Base-by-base conservation (phyloP, 2,797 vertebrate genomes). In the Gallinago nigripennis region DNA sequence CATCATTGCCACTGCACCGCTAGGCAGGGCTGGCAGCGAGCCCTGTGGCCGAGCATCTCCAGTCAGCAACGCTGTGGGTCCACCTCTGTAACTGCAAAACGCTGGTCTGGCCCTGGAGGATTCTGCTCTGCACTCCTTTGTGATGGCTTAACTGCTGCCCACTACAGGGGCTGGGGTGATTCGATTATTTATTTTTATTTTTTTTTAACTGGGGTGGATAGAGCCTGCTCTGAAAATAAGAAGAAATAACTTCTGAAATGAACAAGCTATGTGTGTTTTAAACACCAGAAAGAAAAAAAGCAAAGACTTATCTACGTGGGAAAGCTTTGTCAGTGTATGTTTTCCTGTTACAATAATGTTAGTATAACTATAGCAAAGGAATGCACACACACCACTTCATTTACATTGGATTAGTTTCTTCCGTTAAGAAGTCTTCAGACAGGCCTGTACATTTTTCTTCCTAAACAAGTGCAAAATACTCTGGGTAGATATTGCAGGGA, bases 381-480 rank as follows among this genome's bases (percentile, higher is more conserved):
- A 96, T 83, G 73, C 60, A 76, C 70, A 85, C 76, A 65, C 76
- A 76, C 25, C 80, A 41, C 37, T 64, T 68, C 56, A 87, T 92
- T 96, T 95, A 96, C 30, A 91, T 11, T 92, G 66, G 70, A 61
- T 73, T 86, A 13, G 51, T 76, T 94, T 89, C 76, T 88, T 68
- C 88, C 11, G 3, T 82, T 90, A 53, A 61, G 76, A 80, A 79
- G 58, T 84, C 84, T 92, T 83, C 69, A 92, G 75, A 85, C 28
- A 91, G 61, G 15, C 27, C 63, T 76, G 35, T 41, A 54, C 12
- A 5, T 35, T 76, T 86, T 65, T 84, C 63, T 82, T 9, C 66
- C 43, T 61, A 21, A 91, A 71, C 28, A 92, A 79, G 20, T 45
- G 54, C 63, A 88, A 69, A 91, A 28, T 19, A 58, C 23, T 39